Evolutionary conservation across 2,888 invertebrate species (phyloP), one percentile per base, ranked within the genome.

Genomic region (Oxytorus armatus): DNA sequence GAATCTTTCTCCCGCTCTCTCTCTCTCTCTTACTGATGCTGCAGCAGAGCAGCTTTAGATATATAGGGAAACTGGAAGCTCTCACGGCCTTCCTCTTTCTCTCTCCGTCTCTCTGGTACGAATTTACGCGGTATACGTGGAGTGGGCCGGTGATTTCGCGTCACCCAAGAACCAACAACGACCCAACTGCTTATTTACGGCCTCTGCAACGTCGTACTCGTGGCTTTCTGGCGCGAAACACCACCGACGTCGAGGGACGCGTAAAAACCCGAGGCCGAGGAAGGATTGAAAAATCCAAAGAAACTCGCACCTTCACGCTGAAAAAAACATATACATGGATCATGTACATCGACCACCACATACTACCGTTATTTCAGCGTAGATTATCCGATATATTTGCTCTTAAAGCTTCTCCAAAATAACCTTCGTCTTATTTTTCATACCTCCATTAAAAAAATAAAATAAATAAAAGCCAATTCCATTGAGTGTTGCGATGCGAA

Each of bases 201-300:
- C 78, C 76, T 53, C 82, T 83, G 83, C 83, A 83, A 84, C 75
- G 84, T 80, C 81, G 82, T 55, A 49, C 63, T 80, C 76, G 68
- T 76, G 73, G 51, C 63, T 65, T 69, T 72, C 66, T 39, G 39
- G 65, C 53, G 70, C 53, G 69, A 79, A n/a, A 74, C 73, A 75
- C 77, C 79, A 72, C 36, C 55, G 63, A 83, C 78, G 86, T 86
- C 87, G 79, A 79, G 88, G 88, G 88, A 87, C 84, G 83, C 85
- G 85, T 87, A 88, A 89, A 83, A 86, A 36, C 81, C 78, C 63
- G 39, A 86, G 83, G 74, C 68, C 66, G 72, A 47, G 83, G 80
- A 82, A 86, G 87, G 86, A 88, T 89, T 89, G 88, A 88, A 88
- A 65, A 88, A 87, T 83, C 86, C 74, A 83, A 83, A 84, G 82